Base-by-base conservation (phyloP, 2,888 invertebrate genomes). In the Parthenolecanium corni region DNA sequence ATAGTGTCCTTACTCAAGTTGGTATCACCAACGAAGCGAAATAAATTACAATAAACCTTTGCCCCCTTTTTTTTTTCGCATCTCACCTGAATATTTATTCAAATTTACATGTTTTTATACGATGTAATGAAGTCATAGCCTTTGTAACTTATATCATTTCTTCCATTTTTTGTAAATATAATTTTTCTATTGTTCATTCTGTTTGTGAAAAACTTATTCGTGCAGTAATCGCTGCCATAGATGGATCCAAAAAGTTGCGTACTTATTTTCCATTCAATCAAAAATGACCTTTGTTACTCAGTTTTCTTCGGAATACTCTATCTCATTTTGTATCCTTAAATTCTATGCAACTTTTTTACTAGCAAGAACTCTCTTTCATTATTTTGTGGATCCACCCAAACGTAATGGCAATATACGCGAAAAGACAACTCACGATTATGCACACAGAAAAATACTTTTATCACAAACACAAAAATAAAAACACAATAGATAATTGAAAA, bases 1-100 rank as follows among this genome's bases (percentile, higher is more conserved):
- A 81, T 87, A 57, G 89, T 90, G 67, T 85, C 86, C 65, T 84
- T 89, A 83, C 77, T 90, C 49, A 69, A 68, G 61, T 66, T 70
- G 56, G 66, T 70, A 18, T 70, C 70, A 9, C 69, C 69, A 1
- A 69, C 69, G 23, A 70, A 70, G 62, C 65, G 69, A 56, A 68
- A 68, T 65, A 64, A 62, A 46, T n/a, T 54, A 5, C 53, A 63
- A 47, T 40, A 56, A 40, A 23, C n/a, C n/a, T 20, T 36, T 53
- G 16, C 14, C 4, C 16, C 14, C 18, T 44, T 9, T 4, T n/a
- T n/a, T 44, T 3, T 44, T 14, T 16, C 18, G 44, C 31, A 44
- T 44, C 44, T 16, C 18, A 44, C 38, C 11, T 2, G 21, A 49
- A 36, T 49, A 58, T 49, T 49, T 36, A 21, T 56, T 21, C 24